Percentiles rank a stretch among this genome's conserved stretches.
Evolutionary conservation across 2,113 vertebrate genomes (phyloP).

Genomic region (Xenus cinereus): DNA sequence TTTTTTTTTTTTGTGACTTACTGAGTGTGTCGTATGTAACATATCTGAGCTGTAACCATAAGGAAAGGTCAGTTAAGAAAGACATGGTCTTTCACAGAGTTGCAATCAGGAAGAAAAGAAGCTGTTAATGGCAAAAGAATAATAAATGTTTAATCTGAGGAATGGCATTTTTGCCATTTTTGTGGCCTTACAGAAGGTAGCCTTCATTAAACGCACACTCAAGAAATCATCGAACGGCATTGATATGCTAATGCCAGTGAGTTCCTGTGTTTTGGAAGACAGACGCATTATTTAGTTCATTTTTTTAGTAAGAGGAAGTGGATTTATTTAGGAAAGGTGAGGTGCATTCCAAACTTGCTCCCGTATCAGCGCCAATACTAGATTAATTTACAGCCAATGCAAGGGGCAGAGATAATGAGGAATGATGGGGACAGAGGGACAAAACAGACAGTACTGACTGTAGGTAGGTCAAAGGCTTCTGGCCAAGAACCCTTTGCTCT

Average conservation of each 20-base stretch:
- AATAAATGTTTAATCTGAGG: background rate
- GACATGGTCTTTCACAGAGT: background rate
- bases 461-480: background rate
- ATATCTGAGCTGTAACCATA: background rate
- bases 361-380: rapidly evolving
- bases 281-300: background rate
- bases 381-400: background rate
- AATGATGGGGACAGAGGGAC: background rate
- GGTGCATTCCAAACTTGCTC: background rate
- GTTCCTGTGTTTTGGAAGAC: background rate
- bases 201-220: background rate
- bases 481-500: background rate
- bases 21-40: background rate
- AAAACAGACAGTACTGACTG: background rate
- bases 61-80: background rate
- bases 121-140: background rate
- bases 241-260: background rate
- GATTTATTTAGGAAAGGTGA: background rate
- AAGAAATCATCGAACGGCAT: background rate
- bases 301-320: background rate
- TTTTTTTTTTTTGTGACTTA: background rate
- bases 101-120: background rate
- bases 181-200: background rate
- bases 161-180: background rate
- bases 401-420: background rate